Percentiles rank a stretch among this genome's conserved stretches.
Evolutionary conservation across 2,797 vertebrate genomes (phyloP).

Genomic region (Lutjanus argentimaculatus): DNA sequence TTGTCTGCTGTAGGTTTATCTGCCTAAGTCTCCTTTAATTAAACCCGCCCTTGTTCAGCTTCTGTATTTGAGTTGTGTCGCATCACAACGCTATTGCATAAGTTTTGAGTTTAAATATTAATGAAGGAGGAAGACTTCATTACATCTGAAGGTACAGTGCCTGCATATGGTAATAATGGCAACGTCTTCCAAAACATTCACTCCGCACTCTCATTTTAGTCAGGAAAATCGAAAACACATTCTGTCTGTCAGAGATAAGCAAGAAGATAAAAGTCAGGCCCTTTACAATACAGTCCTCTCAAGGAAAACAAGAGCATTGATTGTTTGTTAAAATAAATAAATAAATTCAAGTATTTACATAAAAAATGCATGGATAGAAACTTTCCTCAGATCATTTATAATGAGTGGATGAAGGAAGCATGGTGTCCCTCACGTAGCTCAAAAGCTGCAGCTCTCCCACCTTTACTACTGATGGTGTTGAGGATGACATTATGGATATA

Average conservation of each 20-base stretch:
- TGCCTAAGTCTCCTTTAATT: not conserved
- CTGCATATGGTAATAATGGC: not conserved
- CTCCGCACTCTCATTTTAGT: not conserved
- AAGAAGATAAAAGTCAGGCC: not conserved
- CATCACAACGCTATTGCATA: not conserved
- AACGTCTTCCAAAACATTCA: not conserved
- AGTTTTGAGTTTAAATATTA: not conserved
- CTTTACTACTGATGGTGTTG: too few relatives aligned
- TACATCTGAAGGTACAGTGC: not conserved
- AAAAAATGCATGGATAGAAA: too few relatives aligned
- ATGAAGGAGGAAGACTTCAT: not conserved
- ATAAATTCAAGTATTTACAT: too few relatives aligned
- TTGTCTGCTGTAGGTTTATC: not conserved
- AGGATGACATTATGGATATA: too few relatives aligned
- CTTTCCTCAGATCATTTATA: too few relatives aligned
- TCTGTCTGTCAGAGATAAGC: not conserved
- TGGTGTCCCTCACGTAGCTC: too few relatives aligned
- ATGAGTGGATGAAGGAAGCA: too few relatives aligned
- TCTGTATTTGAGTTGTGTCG: not conserved
- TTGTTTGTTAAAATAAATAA: not conserved
- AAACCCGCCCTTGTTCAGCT: too few relatives aligned
- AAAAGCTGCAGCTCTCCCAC: too few relatives aligned
- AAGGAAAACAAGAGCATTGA: not conserved
- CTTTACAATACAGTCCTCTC: not conserved
- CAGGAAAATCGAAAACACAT: not conserved